These are phyloP conservation scores for Pipistrellus nathusii DNA, from an alignment of 2,797 vertebrate genomes.

Conservation along the genomic window DNA sequence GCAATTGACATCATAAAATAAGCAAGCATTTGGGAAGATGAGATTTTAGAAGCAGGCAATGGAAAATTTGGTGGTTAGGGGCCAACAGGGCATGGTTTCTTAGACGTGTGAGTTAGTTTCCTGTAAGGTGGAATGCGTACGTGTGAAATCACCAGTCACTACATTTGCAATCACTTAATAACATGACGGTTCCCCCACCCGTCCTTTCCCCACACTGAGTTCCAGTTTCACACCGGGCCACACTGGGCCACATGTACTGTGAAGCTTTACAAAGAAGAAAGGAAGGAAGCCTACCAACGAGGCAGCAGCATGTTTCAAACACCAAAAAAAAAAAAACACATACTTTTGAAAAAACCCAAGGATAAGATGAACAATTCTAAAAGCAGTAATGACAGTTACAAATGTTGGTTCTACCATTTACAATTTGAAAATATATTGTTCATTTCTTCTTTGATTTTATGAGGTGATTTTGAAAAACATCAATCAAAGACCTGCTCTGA, in stretches of 20 bases:
- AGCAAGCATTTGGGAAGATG: conserved; percentile 31
- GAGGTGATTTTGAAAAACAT: conserved; percentile 68
- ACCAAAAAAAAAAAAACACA: conserved; percentile 38
- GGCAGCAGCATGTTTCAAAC: conserved; percentile 33
- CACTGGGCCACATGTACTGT: conserved; percentile 21
- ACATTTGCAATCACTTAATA: conserved; percentile 72
- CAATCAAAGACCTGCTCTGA: conserved; percentile 61
- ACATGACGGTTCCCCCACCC: conserved; percentile 64
- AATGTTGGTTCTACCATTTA: conserved; percentile 33
- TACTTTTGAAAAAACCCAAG: conserved; percentile 31
- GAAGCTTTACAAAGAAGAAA: conserved; percentile 64
- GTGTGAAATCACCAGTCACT: conserved; percentile 76
- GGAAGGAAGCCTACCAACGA: conserved; percentile 60
- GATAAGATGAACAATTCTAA: conserved; percentile 59
- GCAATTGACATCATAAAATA: neutral
- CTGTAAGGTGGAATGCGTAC: conserved; percentile 71
- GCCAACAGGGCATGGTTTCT: conserved; percentile 40
- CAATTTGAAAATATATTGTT: conserved; percentile 71
- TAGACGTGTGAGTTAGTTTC: conserved; percentile 69
- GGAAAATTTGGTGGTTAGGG: conserved; percentile 64
- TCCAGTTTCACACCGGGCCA: conserved; percentile 79
- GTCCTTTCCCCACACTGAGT: conserved; percentile 69
- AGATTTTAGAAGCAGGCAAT: conserved; percentile 40
- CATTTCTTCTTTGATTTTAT: conserved; percentile 71
- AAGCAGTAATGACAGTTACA: conserved; percentile 48